phyloP scores from a whole-genome alignment of 2,797 vertebrate species.

The Sebastolobus altivelis region DNA sequence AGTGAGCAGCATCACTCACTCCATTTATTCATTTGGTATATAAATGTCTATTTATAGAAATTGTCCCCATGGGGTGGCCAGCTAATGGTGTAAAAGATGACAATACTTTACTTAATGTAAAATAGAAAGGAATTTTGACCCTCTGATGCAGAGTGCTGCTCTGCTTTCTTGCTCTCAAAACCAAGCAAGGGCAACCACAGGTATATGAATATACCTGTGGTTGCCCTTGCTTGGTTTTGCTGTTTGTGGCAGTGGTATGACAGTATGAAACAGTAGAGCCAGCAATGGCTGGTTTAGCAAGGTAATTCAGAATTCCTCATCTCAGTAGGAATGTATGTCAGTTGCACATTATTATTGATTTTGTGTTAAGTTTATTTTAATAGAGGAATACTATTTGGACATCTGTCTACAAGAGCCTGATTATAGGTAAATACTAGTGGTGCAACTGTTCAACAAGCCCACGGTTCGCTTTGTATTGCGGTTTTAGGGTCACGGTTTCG shows the following conservation, averaged over 20 bases:
- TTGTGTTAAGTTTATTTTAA: no score
- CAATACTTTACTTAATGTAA: background rate
- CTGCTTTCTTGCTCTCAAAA: background rate
- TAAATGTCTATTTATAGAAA: constrained; percentile 7
- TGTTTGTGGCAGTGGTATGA: background rate
- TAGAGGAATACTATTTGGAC: background rate
- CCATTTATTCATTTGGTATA: constrained; percentile 19
- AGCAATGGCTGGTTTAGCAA: background rate
- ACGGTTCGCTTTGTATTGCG: no score
- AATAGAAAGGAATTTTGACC: background rate
- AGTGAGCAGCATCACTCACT: constrained; percentile 6
- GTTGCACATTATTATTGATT: constrained; percentile 1
- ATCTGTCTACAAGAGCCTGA: background rate
- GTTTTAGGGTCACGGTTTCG: no score
- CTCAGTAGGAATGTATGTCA: background rate
- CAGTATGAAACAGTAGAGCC: background rate
- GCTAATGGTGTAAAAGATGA: constrained; percentile 1
- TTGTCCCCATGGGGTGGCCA: constrained; percentile 1
- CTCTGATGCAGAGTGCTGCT: constrained; percentile 7
- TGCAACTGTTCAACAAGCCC: no score
- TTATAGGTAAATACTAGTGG: background rate
- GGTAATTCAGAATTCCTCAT: background rate
- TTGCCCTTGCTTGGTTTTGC: constrained; percentile 10
- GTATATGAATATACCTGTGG: background rate
- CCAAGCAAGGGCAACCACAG: no score